Evolutionary conservation across 2,113 vertebrate species (phyloP).

Genomic region (Anser brachyrhynchus): DNA sequence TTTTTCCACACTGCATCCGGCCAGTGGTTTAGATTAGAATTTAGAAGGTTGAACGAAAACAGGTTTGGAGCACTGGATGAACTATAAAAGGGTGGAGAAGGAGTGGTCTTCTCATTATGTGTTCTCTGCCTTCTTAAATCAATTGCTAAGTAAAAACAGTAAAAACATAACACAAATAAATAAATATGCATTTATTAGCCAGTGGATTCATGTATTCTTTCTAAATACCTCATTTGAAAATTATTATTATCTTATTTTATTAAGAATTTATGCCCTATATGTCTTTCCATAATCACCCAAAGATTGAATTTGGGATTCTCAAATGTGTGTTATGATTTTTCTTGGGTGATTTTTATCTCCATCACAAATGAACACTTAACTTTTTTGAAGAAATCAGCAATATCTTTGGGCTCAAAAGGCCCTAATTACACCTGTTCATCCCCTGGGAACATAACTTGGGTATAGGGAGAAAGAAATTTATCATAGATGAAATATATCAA

Average conservation of each 20-base stretch:
- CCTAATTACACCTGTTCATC: neutral
- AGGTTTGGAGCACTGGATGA: neutral
- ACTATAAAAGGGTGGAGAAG: neutral
- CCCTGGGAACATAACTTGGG: neutral
- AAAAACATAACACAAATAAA: neutral
- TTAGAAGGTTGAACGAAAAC: neutral
- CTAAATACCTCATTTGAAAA: neutral
- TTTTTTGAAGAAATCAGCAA: neutral
- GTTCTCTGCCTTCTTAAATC: neutral
- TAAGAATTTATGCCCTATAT: neutral
- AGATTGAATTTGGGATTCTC: neutral
- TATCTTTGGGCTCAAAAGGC: neutral
- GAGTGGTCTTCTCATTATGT: neutral
- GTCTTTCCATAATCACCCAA: neutral
- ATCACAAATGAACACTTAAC: neutral
- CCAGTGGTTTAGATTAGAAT: neutral
- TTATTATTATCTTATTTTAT: neutral
- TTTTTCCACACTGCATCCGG: neutral
- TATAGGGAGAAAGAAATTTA: neutral
- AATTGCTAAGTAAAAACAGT: neutral
- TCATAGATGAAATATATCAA: neutral
- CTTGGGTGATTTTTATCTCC: neutral
- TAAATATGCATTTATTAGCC: neutral
- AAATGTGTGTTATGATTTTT: neutral
- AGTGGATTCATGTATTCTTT: neutral